These are phyloP conservation scores for Erethizon dorsatum DNA, from an alignment of 2,797 vertebrate genomes.

Conservation along the genomic window DNA sequence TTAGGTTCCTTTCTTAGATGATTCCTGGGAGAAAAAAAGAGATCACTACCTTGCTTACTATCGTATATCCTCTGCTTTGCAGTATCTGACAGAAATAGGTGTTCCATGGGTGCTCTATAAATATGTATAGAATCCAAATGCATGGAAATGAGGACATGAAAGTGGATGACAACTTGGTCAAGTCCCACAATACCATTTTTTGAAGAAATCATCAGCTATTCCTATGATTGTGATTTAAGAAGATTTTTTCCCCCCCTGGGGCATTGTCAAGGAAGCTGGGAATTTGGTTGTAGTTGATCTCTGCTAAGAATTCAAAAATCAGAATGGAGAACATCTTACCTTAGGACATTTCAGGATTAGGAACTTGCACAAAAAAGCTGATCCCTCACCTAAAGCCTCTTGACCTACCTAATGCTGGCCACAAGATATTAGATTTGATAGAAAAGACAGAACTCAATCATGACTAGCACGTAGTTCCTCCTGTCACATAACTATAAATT, in stretches of 20 bases:
- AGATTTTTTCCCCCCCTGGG: neutral
- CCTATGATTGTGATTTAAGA: constrained; percentile 25
- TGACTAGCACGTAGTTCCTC: constrained; percentile 55
- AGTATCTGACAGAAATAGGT: neutral
- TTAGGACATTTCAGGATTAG: constrained; percentile 15
- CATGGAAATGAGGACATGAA: neutral
- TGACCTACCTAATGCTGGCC: constrained; percentile 17
- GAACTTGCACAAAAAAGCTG: constrained; percentile 46
- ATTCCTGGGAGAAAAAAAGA: neutral
- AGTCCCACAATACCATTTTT: neutral
- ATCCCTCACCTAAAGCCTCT: neutral
- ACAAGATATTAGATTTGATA: constrained; percentile 40
- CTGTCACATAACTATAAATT: constrained; percentile 18
- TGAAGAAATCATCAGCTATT: constrained; percentile 25
- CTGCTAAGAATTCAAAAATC: constrained; percentile 23
- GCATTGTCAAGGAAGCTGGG: constrained; percentile 8
- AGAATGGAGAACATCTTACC: constrained; percentile 4
- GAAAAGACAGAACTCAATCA: constrained; percentile 58
- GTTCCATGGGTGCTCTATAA: neutral
- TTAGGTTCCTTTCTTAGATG: constrained; percentile 19
- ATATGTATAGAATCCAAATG: constrained; percentile 40
- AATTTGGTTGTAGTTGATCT: constrained; percentile 47
- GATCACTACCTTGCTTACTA: neutral
- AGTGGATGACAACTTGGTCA: neutral
- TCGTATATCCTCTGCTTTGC: neutral